A percentile compares a stretch with the other conserved stretches of the same genome.
Conservation (phyloP, 2,888 invertebrate genomes). For the Rambutsinella grinnellia region DNA sequence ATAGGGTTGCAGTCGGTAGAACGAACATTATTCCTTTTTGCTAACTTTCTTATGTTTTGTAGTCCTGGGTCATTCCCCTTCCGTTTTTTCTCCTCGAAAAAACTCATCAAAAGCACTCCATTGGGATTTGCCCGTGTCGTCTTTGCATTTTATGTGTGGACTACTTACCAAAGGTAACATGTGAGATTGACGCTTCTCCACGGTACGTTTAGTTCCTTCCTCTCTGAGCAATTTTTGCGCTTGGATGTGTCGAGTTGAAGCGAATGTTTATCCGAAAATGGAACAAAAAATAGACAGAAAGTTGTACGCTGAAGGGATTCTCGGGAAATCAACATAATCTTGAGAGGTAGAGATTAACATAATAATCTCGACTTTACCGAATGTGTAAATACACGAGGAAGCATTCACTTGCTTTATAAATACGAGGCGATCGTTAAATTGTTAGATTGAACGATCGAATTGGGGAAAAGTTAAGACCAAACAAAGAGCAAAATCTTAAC, state of each 20-base stretch:
- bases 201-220: conserved; percentile 6
- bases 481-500: no score
- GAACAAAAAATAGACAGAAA: conserved; percentile 27
- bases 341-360: no score
- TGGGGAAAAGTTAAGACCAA: no score
- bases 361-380: no score
- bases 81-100: conserved; percentile 45
- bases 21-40: background rate
- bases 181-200: background rate
- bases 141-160: conserved; percentile 19
- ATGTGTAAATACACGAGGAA: no score
- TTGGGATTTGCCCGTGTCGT: conserved; percentile 33
- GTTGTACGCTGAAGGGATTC: no score
- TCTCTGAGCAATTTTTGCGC: conserved; percentile 17
- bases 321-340: no score
- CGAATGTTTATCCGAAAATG: conserved; percentile 29
- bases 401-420: no score
- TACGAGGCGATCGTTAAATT: no score
- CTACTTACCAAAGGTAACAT: background rate
- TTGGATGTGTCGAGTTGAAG: conserved; percentile 50
- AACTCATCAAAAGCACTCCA: conserved; percentile 19
- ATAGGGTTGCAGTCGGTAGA: no score
- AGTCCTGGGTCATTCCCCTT: conserved; percentile 60
- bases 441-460: no score
- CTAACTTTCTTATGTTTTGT: conserved; percentile 10